phyloP scores from a whole-genome alignment of 2,888 invertebrate species.

The Xestoiulus laeticollis region DNA sequence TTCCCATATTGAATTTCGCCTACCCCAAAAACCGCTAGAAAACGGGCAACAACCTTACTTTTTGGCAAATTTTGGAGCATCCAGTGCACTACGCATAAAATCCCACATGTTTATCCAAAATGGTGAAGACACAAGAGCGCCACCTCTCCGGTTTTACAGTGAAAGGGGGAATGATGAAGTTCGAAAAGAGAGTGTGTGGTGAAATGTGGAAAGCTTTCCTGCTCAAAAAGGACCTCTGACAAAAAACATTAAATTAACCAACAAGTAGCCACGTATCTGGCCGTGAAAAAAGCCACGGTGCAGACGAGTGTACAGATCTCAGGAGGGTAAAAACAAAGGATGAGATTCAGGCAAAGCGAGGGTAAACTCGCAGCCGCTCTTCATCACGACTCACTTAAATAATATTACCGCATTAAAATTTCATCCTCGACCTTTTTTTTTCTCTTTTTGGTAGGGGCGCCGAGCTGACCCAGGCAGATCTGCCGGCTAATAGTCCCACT shows the following conservation, averaged over 20 bases:
- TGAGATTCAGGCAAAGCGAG: background rate
- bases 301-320: background rate
- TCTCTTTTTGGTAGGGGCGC: background rate
- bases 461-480: background rate
- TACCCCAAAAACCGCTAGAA: too few relatives aligned
- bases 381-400: background rate
- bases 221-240: background rate
- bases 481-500: constrained; percentile 83
- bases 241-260: background rate
- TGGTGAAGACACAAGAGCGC: background rate
- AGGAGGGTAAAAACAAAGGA: background rate
- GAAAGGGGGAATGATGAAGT: background rate
- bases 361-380: background rate
- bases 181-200: background rate
- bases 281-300: background rate
- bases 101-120: background rate
- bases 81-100: background rate
- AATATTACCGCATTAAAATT: background rate
- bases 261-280: background rate
- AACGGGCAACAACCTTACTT: background rate
- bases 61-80: background rate
- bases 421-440: background rate
- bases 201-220: background rate
- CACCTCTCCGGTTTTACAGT: background rate
- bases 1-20: too few relatives aligned